phyloP scores from a whole-genome alignment of 1,140 invertebrate species.

The Neelides sp. region DNA sequence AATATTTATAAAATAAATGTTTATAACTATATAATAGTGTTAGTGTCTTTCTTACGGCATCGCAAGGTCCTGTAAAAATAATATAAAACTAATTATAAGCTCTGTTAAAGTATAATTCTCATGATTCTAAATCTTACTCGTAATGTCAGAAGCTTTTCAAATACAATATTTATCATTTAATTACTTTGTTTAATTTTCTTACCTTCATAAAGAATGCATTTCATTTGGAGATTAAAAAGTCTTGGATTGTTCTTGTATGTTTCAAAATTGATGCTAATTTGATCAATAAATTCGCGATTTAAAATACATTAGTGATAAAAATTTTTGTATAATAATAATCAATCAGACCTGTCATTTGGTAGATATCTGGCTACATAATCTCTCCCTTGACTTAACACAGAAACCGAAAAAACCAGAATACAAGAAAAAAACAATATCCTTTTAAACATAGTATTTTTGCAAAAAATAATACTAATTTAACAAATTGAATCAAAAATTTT shows the following conservation, averaged over 20 bases:
- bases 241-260: constrained; percentile 4
- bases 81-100: too few relatives aligned
- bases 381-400: background rate
- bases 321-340: background rate
- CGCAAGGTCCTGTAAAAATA: too few relatives aligned
- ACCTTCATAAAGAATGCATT: constrained; percentile 10
- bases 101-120: too few relatives aligned
- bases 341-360: background rate
- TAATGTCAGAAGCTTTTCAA: too few relatives aligned
- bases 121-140: too few relatives aligned
- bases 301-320: background rate
- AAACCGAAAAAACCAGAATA: background rate
- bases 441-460: too few relatives aligned
- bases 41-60: too few relatives aligned
- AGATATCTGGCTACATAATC: background rate
- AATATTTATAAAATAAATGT: too few relatives aligned
- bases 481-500: too few relatives aligned
- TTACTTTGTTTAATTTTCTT: background rate
- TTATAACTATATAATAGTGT: too few relatives aligned
- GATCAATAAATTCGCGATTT: background rate
- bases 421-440: background rate
- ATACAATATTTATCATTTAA: too few relatives aligned
- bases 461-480: too few relatives aligned
- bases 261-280: constrained; percentile 8
- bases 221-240: constrained; percentile 8